Base-by-base conservation (phyloP, 2,797 vertebrate species). In the Catharus ustulatus region DNA sequence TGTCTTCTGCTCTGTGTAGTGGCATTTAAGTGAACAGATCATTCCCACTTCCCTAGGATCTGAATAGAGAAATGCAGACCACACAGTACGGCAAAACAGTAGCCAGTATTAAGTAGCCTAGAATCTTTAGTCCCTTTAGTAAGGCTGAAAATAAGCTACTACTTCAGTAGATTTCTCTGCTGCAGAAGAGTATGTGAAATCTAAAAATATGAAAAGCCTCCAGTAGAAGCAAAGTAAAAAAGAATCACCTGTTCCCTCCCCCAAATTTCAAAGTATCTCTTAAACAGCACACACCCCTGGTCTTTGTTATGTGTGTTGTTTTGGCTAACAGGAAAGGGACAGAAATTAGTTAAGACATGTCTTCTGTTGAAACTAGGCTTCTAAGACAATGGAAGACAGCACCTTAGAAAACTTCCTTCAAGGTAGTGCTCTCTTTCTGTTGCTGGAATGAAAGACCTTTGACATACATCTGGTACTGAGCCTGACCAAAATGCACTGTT, bases 51-150 rank as follows among this genome's bases (percentile, higher is more conserved):
- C 49, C 36, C 27, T 27, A 19, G 45, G 30, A 68, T 51, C 8
- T 1, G 13, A 34, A 49, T 0, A 63, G 48, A 63, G 29, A 62
- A 62, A 59, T 2, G 7, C 4, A 57, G 54, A 21, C 26, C 0
- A 2, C 27, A 54, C 20, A 43, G 12, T 9, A 63, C 0, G 1
- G 34, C 34, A 45, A 9, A 67, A 46, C 5, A 84, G 23, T 2
- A 54, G n/a, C 40, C 46, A 57, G 38, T 6, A 32, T 27, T 27
- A 42, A 57, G 32, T 7, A 78, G 66, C 23, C 32, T 26, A 34
- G n/a, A 85, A 57, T 40, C 18, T 8, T 38, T 38, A 18, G 15
- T 64, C 42, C 66, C 27, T 81, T 74, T 12, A 74, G 17, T n/a
- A n/a, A 30, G 48, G 36, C 34, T 90, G 54, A 52, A 80, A 87